Evolutionary conservation across 2,888 invertebrate species (phyloP), one percentile per base, ranked within the genome.

Genomic region (Sarcophaga carnaria): DNA sequence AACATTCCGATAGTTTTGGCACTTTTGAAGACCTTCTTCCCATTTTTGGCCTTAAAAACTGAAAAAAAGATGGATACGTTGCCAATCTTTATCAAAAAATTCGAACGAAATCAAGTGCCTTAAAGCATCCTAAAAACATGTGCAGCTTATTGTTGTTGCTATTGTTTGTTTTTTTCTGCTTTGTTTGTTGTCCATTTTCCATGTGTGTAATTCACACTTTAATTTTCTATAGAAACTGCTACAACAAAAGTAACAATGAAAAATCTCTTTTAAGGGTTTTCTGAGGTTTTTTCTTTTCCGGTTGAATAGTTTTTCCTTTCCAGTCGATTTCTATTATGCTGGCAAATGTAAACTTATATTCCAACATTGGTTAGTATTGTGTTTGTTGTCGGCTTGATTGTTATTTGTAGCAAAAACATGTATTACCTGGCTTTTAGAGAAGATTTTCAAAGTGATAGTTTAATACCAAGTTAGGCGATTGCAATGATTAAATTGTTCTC

Each of bases 201-300:
- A 72, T 25, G 1, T 45, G 37, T 67, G 72, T 60, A 74, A 62
- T 74, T 74, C 20, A 62, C 69, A 69, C 60, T 62, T 25, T 67
- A 60, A 77, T 76, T 76, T 77, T 60, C 10, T 4, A 20, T 62
- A 67, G 22, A 22, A 37, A 37, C 47, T 63, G 54, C 27, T 54
- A 59, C 17, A 59, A 17, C 69, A 71, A 71, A 8, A 14, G 1
- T 20, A 49, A 69, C 12, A 69, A 63, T 12, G 14, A 63, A 49
- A 71, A 71, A 59, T 54, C 27, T 59, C 70, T 27, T 59, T 54
- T 27, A n/a, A 54, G 49, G 25, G 54, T 4, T 27, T n/a, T n/a
- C n/a, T 59, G 8, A 27, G 22, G 47, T 69, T 69, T 69, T 69
- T 60, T 75, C 49, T 66, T 12, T 3, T 76, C 20, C 1, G 62